Evolutionary conservation across 2,888 invertebrate species (phyloP), one percentile per base, ranked within the genome.

Genomic region (Synanthedon vespiformis): DNA sequence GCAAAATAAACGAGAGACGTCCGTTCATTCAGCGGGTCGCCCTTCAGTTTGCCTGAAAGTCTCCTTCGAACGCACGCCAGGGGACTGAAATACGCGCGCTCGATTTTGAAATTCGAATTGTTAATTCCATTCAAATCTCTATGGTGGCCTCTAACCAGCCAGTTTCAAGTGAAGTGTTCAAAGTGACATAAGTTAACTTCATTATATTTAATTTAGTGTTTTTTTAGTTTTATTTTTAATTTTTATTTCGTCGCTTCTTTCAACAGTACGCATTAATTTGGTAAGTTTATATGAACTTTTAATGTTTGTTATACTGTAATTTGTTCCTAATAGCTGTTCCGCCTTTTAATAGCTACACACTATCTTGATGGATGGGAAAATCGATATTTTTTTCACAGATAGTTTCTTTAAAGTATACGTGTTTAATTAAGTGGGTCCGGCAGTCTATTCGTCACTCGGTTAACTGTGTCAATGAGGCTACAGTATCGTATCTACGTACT

Each of bases 11-110:
- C 65, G 58, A 60, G 58, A 60, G 61, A 57, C 22, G 60, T 56
- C 52, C 64, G 61, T 70, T 67, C 80, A 80, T 80, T 80, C 74
- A 80, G 68, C 61, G 67, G 65, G 68, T 65, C 77, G 65, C 72
- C 70, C 77, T 80, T 72, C 83, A 85, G 84, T 84, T 68, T 70
- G 69, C 57, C 76, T 77, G 75, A 72, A 80, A 77, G 70, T 69
- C 65, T 68, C 70, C 61, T 68, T 65, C 59, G 76, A 66, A 64
- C 76, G 78, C 77, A 73, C 84, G 85, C 76, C 64, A 72, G 70
- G 64, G 61, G 60, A 65, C 72, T 66, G 55, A 70, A 72, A 70
- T 67, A 72, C 76, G 78, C 77, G 74, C 67, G 52, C 53, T 54
- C 55, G 64, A 63, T 73, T 54, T 65, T 71, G 67, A 69, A 70